Evolutionary conservation across 2,113 vertebrate genomes (phyloP).

Genomic region (Microcebus ravelobensis): DNA sequence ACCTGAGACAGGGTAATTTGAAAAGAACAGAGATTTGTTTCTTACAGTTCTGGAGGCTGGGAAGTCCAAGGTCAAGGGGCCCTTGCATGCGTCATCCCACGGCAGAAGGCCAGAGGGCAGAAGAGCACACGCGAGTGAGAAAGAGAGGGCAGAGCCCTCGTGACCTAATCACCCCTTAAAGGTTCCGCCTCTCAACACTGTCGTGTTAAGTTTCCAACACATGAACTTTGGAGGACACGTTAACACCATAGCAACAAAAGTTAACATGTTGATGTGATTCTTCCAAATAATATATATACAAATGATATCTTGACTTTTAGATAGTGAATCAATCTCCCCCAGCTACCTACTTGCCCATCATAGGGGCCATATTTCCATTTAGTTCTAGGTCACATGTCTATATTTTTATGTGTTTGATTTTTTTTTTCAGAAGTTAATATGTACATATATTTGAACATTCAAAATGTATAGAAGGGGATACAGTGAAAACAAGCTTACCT

Average conservation of each 20-base stretch:
- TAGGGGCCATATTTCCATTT: background rate
- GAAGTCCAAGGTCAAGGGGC: too few relatives aligned
- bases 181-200: background rate
- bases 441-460: background rate
- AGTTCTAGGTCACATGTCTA: background rate
- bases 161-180: background rate
- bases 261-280: background rate
- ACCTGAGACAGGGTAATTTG: background rate
- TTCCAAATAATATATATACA: background rate
- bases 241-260: background rate
- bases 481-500: background rate
- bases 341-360: background rate
- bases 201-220: background rate
- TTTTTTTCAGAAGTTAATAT: background rate
- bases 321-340: background rate
- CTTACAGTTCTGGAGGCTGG: background rate
- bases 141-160: background rate
- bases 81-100: background rate
- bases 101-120: background rate
- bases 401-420: background rate
- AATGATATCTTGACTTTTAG: background rate
- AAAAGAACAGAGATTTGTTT: background rate
- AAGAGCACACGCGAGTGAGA: background rate
- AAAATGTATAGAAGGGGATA: background rate
- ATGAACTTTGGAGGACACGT: background rate